Evolutionary conservation across 1,140 invertebrate species (phyloP).

Genomic region (Zaprionus davidi): DNA sequence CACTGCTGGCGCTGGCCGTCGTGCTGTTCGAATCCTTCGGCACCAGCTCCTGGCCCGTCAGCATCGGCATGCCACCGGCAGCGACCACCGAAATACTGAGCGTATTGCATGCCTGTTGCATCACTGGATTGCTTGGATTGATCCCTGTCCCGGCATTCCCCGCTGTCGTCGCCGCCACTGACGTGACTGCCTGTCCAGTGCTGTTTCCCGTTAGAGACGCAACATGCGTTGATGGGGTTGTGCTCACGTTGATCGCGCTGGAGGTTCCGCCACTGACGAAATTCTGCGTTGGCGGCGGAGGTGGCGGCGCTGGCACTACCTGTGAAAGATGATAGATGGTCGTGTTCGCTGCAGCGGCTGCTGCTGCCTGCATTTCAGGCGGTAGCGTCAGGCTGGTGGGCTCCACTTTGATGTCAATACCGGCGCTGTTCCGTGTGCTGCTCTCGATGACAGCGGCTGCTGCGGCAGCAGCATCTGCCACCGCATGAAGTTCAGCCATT

Average conservation of each 20-base stretch:
- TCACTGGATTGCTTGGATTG: constrained; percentile 23
- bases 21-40: constrained; percentile 79
- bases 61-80: constrained; percentile 44
- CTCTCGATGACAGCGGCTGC: constrained; percentile 44
- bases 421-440: constrained; percentile 48
- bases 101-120: constrained; percentile 47
- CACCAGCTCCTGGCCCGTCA: constrained; percentile 52
- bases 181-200: not conserved
- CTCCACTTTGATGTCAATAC: constrained; percentile 71
- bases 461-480: constrained; percentile 51
- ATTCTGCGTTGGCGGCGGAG: constrained; percentile 53
- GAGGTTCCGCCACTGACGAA: constrained; percentile 53
- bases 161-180: constrained; percentile 3
- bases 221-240: constrained; percentile 56
- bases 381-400: constrained; percentile 54
- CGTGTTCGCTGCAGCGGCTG: constrained; percentile 50
- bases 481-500: constrained; percentile 64
- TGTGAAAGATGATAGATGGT: constrained; percentile 73
- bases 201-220: not conserved
- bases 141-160: not conserved
- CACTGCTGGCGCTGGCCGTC: constrained; percentile 78
- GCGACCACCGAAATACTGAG: constrained; percentile 48
- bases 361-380: constrained; percentile 64
- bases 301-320: constrained; percentile 55
- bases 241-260: constrained; percentile 47